Conservation (phyloP, 2,797 vertebrate genomes). For the Falco peregrinus region DNA sequence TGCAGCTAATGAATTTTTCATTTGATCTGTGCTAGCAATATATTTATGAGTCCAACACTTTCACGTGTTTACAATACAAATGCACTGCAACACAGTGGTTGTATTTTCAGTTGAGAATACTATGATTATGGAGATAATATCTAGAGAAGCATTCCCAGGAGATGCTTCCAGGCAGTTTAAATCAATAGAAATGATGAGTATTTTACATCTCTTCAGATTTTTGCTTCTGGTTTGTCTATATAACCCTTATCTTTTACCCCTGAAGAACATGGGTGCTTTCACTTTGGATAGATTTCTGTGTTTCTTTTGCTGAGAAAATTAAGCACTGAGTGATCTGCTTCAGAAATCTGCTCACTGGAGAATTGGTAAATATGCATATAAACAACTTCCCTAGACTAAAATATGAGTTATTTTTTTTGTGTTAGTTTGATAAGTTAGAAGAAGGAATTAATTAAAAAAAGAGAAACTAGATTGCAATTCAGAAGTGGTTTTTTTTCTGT, state of each 20-base stretch:
- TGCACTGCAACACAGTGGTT: neutral
- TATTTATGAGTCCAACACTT: neutral
- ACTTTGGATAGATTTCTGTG: neutral
- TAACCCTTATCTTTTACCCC: slow-evolving; percentile 7
- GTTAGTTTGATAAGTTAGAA: neutral
- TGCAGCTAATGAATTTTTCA: neutral
- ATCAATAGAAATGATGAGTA: slow-evolving; percentile 7
- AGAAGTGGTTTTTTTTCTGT: neutral
- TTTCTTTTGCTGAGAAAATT: slow-evolving; percentile 28
- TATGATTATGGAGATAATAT: slow-evolving; percentile 9
- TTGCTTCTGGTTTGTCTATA: neutral
- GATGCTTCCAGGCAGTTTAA: slow-evolving; percentile 17
- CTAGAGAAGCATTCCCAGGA: slow-evolving; percentile 29
- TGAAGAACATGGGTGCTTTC: slow-evolving; percentile 5
- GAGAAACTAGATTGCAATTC: neutral
- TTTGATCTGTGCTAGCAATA: neutral
- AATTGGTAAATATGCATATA: slow-evolving; percentile 29
- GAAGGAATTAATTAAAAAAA: slow-evolving; percentile 13
- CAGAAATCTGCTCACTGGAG: slow-evolving; percentile 39
- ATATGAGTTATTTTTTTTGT: slow-evolving; percentile 22
- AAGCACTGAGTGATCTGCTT: slow-evolving; percentile 39
- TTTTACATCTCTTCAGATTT: slow-evolving; percentile 3
- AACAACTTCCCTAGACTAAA: slow-evolving; percentile 37
- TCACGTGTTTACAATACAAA: neutral
- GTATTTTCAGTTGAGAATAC: slow-evolving; percentile 19